These are phyloP conservation scores for Sebastes taczanowskii DNA, from an alignment of 2,797 vertebrate species.

Conservation along the genomic window DNA sequence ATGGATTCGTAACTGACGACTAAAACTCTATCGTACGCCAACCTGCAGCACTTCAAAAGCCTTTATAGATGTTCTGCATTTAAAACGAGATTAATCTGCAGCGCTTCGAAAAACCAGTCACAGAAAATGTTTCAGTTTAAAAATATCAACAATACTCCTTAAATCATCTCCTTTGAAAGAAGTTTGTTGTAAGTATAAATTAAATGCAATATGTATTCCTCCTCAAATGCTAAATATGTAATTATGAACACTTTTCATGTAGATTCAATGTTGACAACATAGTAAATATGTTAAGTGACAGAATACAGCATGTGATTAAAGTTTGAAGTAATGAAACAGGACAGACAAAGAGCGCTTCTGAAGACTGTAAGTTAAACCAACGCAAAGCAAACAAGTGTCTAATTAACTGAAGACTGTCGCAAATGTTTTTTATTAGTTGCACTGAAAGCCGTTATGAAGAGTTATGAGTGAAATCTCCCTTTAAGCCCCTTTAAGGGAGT, in stretches of 20 bases:
- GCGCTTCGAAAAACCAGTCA: background rate
- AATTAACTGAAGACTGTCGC: background rate
- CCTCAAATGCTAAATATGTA: background rate
- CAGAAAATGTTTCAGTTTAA: background rate
- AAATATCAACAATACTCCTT: background rate
- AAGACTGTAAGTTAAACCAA: background rate
- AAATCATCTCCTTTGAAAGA: background rate
- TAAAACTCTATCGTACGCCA: too few species aligned
- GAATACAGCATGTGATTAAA: background rate
- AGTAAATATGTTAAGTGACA: background rate
- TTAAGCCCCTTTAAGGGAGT: slow-evolving; percentile 17
- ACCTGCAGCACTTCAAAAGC: too few species aligned
- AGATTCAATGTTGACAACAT: background rate
- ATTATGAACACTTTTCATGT: background rate
- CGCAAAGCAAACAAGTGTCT: background rate
- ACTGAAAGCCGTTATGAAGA: slow-evolving; percentile 7
- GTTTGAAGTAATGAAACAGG: background rate
- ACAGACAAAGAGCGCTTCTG: slow-evolving; percentile 1
- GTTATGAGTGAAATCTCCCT: slow-evolving; percentile 22
- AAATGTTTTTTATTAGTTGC: background rate
- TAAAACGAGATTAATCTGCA: background rate
- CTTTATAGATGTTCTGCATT: background rate
- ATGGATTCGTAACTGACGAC: too few species aligned
- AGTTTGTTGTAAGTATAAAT: background rate
- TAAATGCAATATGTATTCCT: background rate